Percentiles rank a stretch among this genome's conserved stretches.
phyloP scores from a whole-genome alignment of 2,113 vertebrate species.

The Spheniscus mendiculus region DNA sequence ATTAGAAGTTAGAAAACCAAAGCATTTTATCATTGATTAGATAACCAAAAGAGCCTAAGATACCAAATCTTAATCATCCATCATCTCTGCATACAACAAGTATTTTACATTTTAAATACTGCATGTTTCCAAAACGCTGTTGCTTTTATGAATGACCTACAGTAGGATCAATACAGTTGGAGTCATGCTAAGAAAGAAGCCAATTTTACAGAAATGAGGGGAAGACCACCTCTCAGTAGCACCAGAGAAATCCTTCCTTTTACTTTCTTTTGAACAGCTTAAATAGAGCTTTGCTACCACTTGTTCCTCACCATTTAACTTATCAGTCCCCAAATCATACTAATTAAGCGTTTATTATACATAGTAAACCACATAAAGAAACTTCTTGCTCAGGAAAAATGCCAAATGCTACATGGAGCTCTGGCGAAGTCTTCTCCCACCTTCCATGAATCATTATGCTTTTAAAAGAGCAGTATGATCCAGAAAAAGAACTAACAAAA shows the following conservation, averaged over 20 bases:
- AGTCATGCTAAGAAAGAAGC: neutral
- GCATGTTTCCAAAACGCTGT: neutral
- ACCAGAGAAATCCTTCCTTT: neutral
- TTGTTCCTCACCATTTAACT: constrained; percentile 39
- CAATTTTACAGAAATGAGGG: neutral
- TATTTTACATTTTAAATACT: neutral
- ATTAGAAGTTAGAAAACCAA: neutral
- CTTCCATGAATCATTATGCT: constrained; percentile 2
- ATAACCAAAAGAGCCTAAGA: neutral
- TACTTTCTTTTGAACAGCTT: constrained; percentile 11
- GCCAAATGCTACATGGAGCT: constrained; percentile 57
- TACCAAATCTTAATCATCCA: neutral
- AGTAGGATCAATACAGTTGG: neutral
- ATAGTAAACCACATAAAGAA: constrained; percentile 46
- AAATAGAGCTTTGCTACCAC: constrained; percentile 30
- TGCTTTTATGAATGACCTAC: neutral
- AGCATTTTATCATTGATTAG: neutral
- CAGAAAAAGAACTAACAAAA: constrained; percentile 10
- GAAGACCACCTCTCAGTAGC: neutral
- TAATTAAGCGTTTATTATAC: constrained; percentile 55
- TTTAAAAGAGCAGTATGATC: neutral
- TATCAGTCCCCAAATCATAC: constrained; percentile 59
- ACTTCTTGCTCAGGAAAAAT: constrained; percentile 39
- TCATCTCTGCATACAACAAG: neutral
- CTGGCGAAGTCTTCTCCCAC: neutral